These are phyloP conservation scores for Gasteruption jaculator DNA, from an alignment of 2,888 invertebrate species.

Conservation along the genomic window DNA sequence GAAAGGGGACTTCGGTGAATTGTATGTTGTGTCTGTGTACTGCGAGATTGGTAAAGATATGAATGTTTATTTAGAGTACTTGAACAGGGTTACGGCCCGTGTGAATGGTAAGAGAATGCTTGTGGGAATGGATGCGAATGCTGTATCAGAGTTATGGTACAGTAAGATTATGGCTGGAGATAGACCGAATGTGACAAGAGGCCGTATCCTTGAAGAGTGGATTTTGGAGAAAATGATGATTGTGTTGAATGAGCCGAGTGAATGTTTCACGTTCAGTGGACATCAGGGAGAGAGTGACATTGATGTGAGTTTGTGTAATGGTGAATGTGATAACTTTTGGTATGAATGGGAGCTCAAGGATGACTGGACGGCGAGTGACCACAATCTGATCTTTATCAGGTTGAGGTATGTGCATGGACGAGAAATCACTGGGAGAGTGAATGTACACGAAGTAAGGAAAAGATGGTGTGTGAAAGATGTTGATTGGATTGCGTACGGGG, in stretches of 20 bases:
- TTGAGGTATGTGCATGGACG: too few species aligned
- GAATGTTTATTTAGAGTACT: too few species aligned
- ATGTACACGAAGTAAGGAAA: too few species aligned
- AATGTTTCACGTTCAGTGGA: slow-evolving; percentile 17
- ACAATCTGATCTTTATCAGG: neutral
- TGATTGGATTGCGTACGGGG: neutral
- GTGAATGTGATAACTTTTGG: neutral
- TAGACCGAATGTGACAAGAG: neutral
- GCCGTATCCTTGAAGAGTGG: slow-evolving; percentile 6
- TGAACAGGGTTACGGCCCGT: too few species aligned
- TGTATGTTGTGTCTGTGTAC: slow-evolving; percentile 17
- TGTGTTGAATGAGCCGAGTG: slow-evolving; percentile 16
- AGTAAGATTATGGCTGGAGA: slow-evolving; percentile 7
- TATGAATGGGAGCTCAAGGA: neutral
- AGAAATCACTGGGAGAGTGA: too few species aligned
- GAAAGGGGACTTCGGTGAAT: slow-evolving; percentile 10
- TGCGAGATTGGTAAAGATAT: too few species aligned
- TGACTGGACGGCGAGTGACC: neutral
- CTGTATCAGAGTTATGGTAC: slow-evolving; percentile 19
- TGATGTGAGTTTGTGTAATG: slow-evolving; percentile 16
- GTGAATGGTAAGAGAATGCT: slow-evolving; percentile 7
- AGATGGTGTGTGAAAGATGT: neutral
- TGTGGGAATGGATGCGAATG: slow-evolving; percentile 25
- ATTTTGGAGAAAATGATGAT: slow-evolving; percentile 1
- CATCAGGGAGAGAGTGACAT: slow-evolving; percentile 14